phyloP scores from a whole-genome alignment of 1,140 invertebrate genomes.

The Frieseomelitta varia region DNA sequence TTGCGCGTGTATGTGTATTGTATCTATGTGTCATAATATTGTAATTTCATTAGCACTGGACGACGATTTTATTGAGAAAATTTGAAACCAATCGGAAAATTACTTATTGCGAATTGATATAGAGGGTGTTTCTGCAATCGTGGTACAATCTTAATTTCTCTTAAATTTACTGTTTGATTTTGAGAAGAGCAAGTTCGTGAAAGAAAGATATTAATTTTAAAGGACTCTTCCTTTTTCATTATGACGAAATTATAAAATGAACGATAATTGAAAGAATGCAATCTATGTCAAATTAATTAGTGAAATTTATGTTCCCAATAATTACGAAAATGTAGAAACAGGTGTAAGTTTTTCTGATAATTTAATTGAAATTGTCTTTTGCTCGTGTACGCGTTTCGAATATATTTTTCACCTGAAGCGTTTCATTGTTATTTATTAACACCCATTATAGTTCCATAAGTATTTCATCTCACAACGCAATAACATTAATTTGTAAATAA shows the following conservation, averaged over 20 bases:
- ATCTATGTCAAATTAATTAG: not conserved
- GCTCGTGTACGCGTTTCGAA: not conserved
- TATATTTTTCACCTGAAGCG: not conserved
- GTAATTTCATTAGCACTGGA: not conserved
- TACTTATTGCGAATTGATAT: too few relatives aligned
- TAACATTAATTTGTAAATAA: too few relatives aligned
- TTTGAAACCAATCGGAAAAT: too few relatives aligned
- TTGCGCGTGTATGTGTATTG: not conserved
- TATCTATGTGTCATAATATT: not conserved
- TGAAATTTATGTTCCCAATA: not conserved
- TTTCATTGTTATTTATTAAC: too few relatives aligned
- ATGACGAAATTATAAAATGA: not conserved
- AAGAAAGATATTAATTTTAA: too few relatives aligned
- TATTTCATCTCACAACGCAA: too few relatives aligned
- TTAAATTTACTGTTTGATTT: too few relatives aligned
- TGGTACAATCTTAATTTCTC: too few relatives aligned
- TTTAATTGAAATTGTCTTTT: not conserved
- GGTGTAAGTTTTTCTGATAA: not conserved
- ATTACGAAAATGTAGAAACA: not conserved
- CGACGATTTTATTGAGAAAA: too few relatives aligned
- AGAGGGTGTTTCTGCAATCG: too few relatives aligned
- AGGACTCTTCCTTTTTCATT: not conserved
- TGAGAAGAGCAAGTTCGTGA: too few relatives aligned
- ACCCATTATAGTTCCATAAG: too few relatives aligned
- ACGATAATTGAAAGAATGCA: not conserved